Conservation (phyloP, 2,797 vertebrate species). For the Phyllotis vaccarum region DNA sequence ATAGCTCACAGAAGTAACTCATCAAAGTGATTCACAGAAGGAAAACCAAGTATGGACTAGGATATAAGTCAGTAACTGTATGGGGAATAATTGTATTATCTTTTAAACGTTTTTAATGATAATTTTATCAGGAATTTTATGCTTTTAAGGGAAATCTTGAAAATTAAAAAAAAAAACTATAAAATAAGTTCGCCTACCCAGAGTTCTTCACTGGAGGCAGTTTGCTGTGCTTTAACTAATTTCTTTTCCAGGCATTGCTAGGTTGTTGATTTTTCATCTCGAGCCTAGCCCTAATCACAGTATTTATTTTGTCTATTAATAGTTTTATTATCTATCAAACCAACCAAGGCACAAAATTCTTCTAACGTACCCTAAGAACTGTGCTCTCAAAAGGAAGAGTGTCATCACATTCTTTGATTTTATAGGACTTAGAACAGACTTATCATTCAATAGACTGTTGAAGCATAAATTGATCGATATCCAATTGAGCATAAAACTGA, state of each 20-base stretch:
- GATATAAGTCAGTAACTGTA: neutral
- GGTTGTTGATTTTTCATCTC: slow-evolving; percentile 13
- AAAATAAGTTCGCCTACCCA: neutral
- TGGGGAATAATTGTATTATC: neutral
- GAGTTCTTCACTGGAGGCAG: neutral
- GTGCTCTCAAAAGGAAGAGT: neutral
- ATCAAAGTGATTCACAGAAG: neutral
- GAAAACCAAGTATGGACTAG: neutral
- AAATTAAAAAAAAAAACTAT: neutral
- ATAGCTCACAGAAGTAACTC: neutral
- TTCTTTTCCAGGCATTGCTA: neutral
- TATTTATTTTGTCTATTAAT: neutral
- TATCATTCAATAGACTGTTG: neutral
- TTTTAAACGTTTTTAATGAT: neutral
- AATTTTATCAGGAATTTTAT: neutral
- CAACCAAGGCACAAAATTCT: neutral
- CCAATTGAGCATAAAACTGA: neutral
- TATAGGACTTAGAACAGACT: neutral
- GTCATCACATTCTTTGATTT: neutral
- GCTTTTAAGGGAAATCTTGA: neutral
- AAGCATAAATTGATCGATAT: neutral
- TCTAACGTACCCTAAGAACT: neutral
- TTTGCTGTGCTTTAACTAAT: neutral
- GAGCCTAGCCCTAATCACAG: neutral
- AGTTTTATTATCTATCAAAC: neutral